These are phyloP conservation scores for Calonectris borealis DNA, from an alignment of 2,113 vertebrate genomes.

Conservation along the genomic window DNA sequence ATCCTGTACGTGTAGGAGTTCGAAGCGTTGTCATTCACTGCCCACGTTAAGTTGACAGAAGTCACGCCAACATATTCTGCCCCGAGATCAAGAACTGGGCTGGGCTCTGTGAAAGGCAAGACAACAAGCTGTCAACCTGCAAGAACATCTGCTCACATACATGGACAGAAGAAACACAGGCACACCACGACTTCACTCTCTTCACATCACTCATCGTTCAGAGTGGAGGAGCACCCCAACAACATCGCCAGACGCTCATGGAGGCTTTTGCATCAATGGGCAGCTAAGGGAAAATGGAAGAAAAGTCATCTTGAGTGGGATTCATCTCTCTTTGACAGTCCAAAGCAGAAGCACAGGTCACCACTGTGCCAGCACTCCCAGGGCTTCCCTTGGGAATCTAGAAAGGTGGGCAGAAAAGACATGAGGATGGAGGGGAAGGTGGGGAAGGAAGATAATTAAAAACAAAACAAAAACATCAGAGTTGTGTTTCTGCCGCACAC, in stretches of 20 bases:
- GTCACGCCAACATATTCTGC: not conserved
- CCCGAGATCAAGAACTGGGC: not conserved
- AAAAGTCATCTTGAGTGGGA: not conserved
- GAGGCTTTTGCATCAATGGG: not conserved
- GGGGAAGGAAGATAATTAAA: not conserved
- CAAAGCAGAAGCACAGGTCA: not conserved
- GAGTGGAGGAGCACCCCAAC: not conserved
- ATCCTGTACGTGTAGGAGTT: not conserved
- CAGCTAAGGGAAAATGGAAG: not conserved
- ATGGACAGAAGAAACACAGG: not conserved
- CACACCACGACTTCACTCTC: not conserved
- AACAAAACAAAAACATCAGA: not conserved
- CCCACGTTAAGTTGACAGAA: not conserved
- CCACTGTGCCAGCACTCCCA: not conserved
- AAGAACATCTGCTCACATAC: not conserved
- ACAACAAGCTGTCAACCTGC: not conserved
- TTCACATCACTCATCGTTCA: not conserved
- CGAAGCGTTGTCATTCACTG: fast-evolving
- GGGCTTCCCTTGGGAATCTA: not conserved
- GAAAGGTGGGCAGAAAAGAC: not conserved
- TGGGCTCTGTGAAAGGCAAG: not conserved
- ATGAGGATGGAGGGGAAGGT: not conserved
- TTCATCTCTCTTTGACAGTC: not conserved
- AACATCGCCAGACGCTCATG: not conserved
- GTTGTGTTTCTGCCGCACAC: not conserved